Percentiles rank a stretch among this genome's conserved stretches.
phyloP scores from a whole-genome alignment of 2,888 invertebrate genomes.

The Didymodactylos carnosus region DNA sequence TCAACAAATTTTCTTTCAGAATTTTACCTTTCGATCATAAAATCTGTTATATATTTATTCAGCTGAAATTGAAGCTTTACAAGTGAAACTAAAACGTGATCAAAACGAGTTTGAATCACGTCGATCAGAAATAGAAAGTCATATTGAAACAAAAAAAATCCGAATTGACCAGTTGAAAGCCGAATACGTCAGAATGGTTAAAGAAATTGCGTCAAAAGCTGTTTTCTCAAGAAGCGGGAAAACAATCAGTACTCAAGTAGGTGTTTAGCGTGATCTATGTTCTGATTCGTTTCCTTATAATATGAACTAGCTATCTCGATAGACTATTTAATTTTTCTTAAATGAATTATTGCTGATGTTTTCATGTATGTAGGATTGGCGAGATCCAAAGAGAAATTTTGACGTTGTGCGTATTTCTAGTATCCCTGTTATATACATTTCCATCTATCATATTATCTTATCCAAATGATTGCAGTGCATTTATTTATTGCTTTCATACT shows the following conservation, averaged over 20 bases:
- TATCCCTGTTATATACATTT: too few species aligned
- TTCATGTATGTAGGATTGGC: neutral
- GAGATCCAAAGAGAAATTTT: neutral
- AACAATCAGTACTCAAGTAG: conserved; percentile 20
- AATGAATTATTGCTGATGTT: too few species aligned
- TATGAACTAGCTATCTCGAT: neutral
- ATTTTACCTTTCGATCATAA: neutral
- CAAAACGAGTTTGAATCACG: neutral
- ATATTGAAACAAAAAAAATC: conserved; percentile 26
- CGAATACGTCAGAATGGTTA: conserved; percentile 29
- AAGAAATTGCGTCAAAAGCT: conserved; percentile 27
- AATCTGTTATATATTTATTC: neutral
- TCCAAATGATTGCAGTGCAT: too few species aligned
- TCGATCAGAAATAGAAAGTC: conserved; percentile 23
- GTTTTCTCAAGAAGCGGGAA: conserved; percentile 30
- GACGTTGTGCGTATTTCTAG: neutral
- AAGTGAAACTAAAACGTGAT: conserved; percentile 3
- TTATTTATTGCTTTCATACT: too few species aligned
- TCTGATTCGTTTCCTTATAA: too few species aligned
- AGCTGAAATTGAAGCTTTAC: conserved; percentile 6
- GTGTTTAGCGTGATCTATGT: too few species aligned
- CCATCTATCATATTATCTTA: too few species aligned
- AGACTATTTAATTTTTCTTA: neutral
- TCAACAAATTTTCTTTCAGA: neutral
- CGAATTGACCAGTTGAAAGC: conserved; percentile 26